Evolutionary conservation across 1,140 invertebrate species (phyloP), one percentile per base, ranked within the genome.

Genomic region (Macrobrachium rosenbergii): DNA sequence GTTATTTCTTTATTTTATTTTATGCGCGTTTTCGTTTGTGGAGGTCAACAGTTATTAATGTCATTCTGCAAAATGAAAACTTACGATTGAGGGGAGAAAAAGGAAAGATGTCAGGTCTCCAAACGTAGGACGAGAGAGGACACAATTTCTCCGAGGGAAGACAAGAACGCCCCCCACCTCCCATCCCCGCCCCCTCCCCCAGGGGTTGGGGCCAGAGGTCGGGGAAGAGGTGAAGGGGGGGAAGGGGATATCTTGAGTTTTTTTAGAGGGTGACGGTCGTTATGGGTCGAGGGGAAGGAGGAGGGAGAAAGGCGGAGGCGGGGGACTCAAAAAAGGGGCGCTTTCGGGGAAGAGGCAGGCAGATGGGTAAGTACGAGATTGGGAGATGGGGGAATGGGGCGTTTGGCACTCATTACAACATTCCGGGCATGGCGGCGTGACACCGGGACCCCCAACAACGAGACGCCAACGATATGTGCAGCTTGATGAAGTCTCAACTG

Each of bases 321-420:
- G n/a, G 67, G 67, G 67, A 37, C 28, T 37, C 28, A 37, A 3
- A 37, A 37, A 37, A 37, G 28, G 28, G 28, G 28, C 1, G 28
- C 28, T 37, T 37, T 37, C 28, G 28, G 28, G 28, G 28, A 37
- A 37, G 3, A 1, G 1, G 1, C 28, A 37, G 28, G 28, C 28
- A 37, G 28, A 37, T 37, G 28, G 28, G 28, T 37, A 37, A 37
- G 28, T 3, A 37, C 28, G 28, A 37, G 28, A 58, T 64, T 17
- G 19, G 5, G 80, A 16, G 14, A 12, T 17, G 23, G 43, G 52
- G 23, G 58, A 59, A 19, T 12, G 8, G 72, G 62, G 62, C 37
- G 76, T 37, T 64, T 84, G 82, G 82, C 82, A 78, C 82, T 84
- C 82, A 78, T 84, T 84, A 84, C 82, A 78, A 21, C 82, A 84